Base-by-base conservation (phyloP, 2,113 vertebrate species). In the Scophthalmus maximus region DNA sequence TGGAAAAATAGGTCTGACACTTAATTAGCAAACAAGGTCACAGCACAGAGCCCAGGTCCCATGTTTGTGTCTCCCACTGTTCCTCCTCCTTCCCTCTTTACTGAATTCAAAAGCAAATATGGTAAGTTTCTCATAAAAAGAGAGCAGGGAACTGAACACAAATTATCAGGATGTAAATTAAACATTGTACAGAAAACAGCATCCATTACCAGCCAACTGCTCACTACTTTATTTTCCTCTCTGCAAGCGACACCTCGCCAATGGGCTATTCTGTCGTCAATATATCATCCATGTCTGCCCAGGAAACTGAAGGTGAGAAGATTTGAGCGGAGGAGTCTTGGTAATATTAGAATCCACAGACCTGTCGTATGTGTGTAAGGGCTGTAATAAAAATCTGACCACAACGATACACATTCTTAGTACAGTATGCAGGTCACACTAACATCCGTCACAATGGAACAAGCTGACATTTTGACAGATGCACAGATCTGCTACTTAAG, bases 21-120 rank as follows among this genome's bases (percentile, higher is more conserved):
- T 59, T 89, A 79, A 82, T 92, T 89, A 88, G 78, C 81, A 86
- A 88, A 88, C 79, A 91, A 78, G 86, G 90, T 88, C 91, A 85
- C 51, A 70, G 30, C 63, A 38, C 27, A 61, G 50, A 42, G 69
- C 57, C 68, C 68, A 29, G 66, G 76, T 67, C 69, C 68, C 56
- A 29, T 72, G 68, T 79, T 85, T 83, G 47, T 73, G 72, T 76
- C 60, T 72, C 60, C 18, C 26, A 44, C 58, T 65, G 59, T 73
- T 59, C 42, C 42, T 18, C 8, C 42, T n/a, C 17, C n/a, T 18
- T 20, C 42, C 2, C 42, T 8, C 6, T 44, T 17, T n/a, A 34
- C 11, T 10, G 9, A 34, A 34, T 34, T 34, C 11, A 34, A 34
- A 34, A 10, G 10, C 32, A 34, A 34, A 12, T 11, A 8, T 34